Base-by-base conservation (phyloP, 2,113 vertebrate species). In the Illadopsis cleaveri region DNA sequence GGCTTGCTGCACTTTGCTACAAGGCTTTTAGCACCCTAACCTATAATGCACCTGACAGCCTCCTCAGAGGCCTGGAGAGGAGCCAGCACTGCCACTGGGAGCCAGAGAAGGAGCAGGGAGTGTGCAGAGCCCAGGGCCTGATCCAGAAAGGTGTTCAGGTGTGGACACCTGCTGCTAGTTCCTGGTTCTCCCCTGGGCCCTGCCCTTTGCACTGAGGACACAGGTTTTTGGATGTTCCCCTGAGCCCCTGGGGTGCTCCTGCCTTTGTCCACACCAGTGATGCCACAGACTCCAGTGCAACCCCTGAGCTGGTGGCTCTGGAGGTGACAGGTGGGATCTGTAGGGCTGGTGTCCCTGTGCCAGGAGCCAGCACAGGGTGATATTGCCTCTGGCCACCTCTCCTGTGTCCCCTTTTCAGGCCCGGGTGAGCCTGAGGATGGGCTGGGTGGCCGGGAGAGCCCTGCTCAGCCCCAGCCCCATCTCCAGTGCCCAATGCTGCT, bases 401-500 rank as follows among this genome's bases (percentile, higher is more conserved):
- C 31, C 51, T 17, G 18, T 14, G 50, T 28, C 64, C 58, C n/a
- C 11, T 80, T 31, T 83, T 5, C 53, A 54, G 61, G 27, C 24
- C 8, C 40, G 68, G 53, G 15, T 37, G 57, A 14, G 23, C 15
- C 51, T 47, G 0, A 69, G 61, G 61, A 23, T 2, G 40, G 42
- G 68, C 53, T 60, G 81, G 53, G 44, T 15, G 37, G 18, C 33
- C 0, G 0, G 12, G 22, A 12, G 12, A 22, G 3, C 38, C 44
- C 72, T 57, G 64, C 64, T 42, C 25, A 61, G 66, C 56, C 42
- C 1, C 2, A 86, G 38, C 30, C 24, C 27, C 1, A 1, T 2
- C 33, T 70, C 27, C 30, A 47, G 44, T 0, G 0, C n/a, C 1
- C 9, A 38, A 8, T 0, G 4, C 37, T 0, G 1, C 5, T 10